A percentile compares a stretch with the other conserved stretches of the same genome.
phyloP scores from a whole-genome alignment of 2,113 vertebrate genomes.

The Catharus bicknelli region DNA sequence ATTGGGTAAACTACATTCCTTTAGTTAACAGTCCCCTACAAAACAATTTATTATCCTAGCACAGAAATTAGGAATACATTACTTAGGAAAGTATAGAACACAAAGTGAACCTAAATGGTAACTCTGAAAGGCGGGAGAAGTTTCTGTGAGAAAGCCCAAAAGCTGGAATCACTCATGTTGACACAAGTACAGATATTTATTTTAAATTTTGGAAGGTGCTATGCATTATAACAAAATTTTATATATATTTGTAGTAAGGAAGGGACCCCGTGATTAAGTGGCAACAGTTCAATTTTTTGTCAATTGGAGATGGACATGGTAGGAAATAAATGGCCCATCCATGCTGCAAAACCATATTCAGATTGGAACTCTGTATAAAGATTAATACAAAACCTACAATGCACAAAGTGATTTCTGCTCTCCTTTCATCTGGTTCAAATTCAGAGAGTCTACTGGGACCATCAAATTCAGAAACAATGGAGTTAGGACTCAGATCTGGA shows the following conservation, averaged over 20 bases:
- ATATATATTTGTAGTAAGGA: not conserved
- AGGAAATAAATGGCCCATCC: not conserved
- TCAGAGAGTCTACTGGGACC: not conserved
- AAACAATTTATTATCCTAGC: not conserved
- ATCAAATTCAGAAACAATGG: not conserved
- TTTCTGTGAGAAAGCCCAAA: not conserved
- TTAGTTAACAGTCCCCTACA: not conserved
- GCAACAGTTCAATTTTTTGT: not conserved
- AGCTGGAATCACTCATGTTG: not conserved
- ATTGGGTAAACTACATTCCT: not conserved
- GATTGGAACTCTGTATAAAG: not conserved
- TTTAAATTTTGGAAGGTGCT: not conserved
- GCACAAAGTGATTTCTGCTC: not conserved
- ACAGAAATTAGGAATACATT: not conserved
- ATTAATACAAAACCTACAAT: not conserved
- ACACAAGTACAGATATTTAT: not conserved
- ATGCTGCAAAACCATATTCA: not conserved
- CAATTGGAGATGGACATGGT: not conserved
- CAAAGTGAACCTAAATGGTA: not conserved
- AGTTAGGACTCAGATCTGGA: not conserved
- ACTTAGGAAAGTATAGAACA: not conserved
- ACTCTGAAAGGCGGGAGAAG: not conserved
- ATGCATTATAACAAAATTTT: not conserved
- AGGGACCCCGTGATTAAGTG: not conserved
- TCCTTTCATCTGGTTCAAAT: not conserved